Conservation (phyloP, 1,140 invertebrate species). For the Polypedilum vanderplanki region DNA sequence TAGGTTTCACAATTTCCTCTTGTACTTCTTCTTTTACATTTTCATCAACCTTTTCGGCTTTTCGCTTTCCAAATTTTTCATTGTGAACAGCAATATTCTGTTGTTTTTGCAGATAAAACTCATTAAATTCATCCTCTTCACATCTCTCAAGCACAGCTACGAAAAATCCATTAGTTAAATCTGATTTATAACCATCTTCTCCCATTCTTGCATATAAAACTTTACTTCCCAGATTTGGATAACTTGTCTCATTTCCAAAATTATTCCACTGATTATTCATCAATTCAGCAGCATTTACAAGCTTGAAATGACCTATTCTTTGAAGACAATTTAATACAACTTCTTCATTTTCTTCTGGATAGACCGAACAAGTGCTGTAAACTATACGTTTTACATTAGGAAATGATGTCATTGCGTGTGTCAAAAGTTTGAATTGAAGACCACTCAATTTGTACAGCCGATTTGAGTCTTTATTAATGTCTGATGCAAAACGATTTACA, state of each 20-base stretch:
- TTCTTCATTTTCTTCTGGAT: constrained; percentile 83
- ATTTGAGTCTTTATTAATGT: constrained; percentile 39
- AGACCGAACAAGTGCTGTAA: constrained; percentile 92
- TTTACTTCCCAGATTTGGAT: constrained; percentile 52
- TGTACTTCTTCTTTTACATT: background rate
- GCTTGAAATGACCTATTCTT: constrained; percentile 52
- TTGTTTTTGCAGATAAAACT: constrained; percentile 8
- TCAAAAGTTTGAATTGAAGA: constrained; percentile 78
- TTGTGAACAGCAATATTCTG: background rate
- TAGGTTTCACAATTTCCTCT: background rate
- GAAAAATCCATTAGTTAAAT: constrained; percentile 91
- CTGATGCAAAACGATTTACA: constrained; percentile 48
- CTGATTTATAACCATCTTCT: constrained; percentile 39
- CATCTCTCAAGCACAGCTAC: constrained; percentile 74
- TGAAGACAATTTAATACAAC: constrained; percentile 48
- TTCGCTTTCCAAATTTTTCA: background rate
- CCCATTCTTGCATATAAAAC: constrained; percentile 73
- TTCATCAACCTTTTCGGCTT: background rate
- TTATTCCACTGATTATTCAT: constrained; percentile 59
- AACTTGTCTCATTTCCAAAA: constrained; percentile 56
- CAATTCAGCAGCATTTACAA: constrained; percentile 53
- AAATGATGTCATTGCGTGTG: constrained; percentile 75
- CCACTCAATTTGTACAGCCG: constrained; percentile 64
- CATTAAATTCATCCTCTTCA: background rate
- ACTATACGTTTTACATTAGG: constrained; percentile 76